phyloP scores from a whole-genome alignment of 2,888 invertebrate genomes.

The Unio delphinus region DNA sequence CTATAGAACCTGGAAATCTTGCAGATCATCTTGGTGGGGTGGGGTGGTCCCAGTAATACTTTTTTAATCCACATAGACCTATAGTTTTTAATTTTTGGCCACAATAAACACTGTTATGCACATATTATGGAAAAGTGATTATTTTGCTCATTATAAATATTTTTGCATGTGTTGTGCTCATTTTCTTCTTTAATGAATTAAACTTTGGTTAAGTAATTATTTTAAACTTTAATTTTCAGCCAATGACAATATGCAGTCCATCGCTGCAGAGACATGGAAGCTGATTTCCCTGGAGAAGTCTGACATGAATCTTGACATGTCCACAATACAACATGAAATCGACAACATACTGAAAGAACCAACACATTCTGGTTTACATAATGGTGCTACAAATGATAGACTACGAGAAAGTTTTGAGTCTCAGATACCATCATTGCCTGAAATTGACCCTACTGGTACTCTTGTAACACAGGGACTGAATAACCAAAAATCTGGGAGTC shows the following conservation, averaged over 20 bases:
- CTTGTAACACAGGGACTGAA: slow-evolving; percentile 55
- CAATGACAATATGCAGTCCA: slow-evolving; percentile 37
- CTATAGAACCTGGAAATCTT: too few species aligned
- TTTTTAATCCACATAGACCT: too few species aligned
- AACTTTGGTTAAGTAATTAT: slow-evolving; percentile 11
- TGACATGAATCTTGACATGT: slow-evolving; percentile 4
- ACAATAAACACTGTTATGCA: too few species aligned
- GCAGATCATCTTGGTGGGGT: too few species aligned
- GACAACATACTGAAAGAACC: slow-evolving; percentile 17
- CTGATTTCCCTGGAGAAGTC: slow-evolving; percentile 48
- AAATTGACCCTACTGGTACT: slow-evolving; percentile 52
- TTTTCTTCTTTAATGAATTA: background rate
- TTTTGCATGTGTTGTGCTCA: too few species aligned
- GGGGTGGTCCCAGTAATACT: too few species aligned
- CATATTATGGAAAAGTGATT: too few species aligned
- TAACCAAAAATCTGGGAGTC: slow-evolving; percentile 23
- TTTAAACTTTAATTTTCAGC: slow-evolving; percentile 6
- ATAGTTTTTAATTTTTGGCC: too few species aligned
- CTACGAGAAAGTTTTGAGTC: slow-evolving; percentile 20
- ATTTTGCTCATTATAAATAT: too few species aligned
- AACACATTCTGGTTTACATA: slow-evolving; percentile 27
- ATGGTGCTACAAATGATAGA: slow-evolving; percentile 17
- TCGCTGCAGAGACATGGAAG: slow-evolving; percentile 58
- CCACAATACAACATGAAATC: slow-evolving; percentile 10
- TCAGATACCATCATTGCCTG: slow-evolving; percentile 48